A percentile compares a stretch with the other conserved stretches of the same genome.
phyloP scores from a whole-genome alignment of 2,113 vertebrate genomes.

The Neolamprologus sp. region DNA sequence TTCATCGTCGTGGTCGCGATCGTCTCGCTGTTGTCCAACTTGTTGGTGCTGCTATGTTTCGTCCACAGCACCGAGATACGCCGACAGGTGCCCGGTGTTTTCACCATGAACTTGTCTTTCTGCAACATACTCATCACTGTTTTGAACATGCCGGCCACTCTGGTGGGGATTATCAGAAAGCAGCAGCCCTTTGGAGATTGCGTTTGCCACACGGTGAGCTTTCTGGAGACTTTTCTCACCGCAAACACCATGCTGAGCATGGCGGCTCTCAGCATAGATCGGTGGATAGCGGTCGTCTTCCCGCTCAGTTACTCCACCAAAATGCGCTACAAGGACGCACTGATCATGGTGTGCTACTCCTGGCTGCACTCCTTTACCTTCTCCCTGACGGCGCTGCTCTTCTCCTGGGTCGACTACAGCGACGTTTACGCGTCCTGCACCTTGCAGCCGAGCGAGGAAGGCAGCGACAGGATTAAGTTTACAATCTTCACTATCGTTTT shows the following conservation, averaged over 20 bases:
- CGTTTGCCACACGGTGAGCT: constrained; percentile 74
- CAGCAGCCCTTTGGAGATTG: constrained; percentile 76
- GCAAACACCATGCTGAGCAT: constrained; percentile 80
- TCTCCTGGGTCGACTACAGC: constrained; percentile 80
- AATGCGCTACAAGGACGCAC: constrained; percentile 80
- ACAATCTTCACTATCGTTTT: constrained; percentile 78
- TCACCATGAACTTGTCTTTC: constrained; percentile 79
- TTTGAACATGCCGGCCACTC: constrained; percentile 78
- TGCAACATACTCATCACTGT: constrained; percentile 81
- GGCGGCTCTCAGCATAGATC: constrained; percentile 81
- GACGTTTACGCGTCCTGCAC: constrained; percentile 78
- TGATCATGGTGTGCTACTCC: constrained; percentile 78
- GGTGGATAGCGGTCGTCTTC: constrained; percentile 83
- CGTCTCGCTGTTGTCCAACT: constrained; percentile 77
- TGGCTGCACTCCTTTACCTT: constrained; percentile 81
- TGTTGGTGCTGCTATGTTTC: constrained; percentile 81
- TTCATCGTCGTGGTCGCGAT: constrained; percentile 78
- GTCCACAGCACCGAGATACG: constrained; percentile 79
- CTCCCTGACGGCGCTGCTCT: constrained; percentile 73
- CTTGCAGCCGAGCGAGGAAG: constrained; percentile 66
- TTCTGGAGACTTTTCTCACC: constrained; percentile 80
- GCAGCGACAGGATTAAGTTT: constrained; percentile 65
- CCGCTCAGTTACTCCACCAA: constrained; percentile 79
- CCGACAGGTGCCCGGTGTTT: constrained; percentile 77
- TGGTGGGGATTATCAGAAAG: constrained; percentile 70